Conservation (phyloP, 1,140 invertebrate genomes). For the Hylaeus volcanicus region DNA sequence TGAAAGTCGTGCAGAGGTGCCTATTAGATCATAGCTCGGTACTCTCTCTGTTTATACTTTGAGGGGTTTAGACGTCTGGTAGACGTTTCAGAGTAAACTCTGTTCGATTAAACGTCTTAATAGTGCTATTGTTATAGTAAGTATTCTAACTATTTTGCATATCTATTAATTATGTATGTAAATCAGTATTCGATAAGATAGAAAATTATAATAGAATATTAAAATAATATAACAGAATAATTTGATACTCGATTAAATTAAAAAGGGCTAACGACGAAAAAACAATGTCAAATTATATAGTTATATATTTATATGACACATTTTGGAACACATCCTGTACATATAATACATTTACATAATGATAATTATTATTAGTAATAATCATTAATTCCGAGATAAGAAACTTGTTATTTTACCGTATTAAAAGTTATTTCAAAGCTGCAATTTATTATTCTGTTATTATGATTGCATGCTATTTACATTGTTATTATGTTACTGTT, state of each 20-base stretch:
- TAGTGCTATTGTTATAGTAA: no score
- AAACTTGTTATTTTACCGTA: background rate
- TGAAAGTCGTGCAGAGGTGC: no score
- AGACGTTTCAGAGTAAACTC: no score
- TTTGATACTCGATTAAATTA: background rate
- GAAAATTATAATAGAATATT: no score
- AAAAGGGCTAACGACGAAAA: background rate
- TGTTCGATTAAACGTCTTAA: no score
- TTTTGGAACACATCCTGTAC: background rate
- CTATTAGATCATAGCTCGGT: no score
- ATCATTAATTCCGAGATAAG: background rate
- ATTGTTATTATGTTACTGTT: background rate
- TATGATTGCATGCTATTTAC: background rate
- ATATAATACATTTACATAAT: slow-evolving; percentile 17
- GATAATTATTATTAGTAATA: slow-evolving; percentile 14
- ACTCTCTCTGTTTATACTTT: no score
- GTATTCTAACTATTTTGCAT: no score
- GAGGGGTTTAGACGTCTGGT: no score
- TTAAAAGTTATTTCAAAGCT: background rate
- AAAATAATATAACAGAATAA: no score
- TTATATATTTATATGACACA: background rate
- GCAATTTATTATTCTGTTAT: background rate
- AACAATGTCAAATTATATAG: background rate
- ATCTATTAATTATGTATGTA: no score
- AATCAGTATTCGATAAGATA: no score